phyloP scores from a whole-genome alignment of 2,113 vertebrate genomes.

The Caranx ignobilis region DNA sequence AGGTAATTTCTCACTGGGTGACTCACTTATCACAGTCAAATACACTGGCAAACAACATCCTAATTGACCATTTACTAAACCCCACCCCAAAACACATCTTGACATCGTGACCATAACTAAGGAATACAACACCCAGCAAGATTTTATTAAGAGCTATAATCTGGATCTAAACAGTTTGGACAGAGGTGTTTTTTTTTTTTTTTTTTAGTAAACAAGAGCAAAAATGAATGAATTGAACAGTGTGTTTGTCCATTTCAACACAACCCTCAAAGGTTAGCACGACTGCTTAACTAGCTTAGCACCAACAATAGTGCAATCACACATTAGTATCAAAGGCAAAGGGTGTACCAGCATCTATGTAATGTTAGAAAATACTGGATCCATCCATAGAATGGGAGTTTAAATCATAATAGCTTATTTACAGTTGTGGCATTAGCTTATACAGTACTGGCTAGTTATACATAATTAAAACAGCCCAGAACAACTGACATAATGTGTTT shows the following conservation, averaged over 20 bases:
- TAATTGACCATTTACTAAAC: not conserved
- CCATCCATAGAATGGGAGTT: too few relatives aligned
- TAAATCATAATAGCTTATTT: not conserved
- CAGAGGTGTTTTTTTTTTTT: not conserved
- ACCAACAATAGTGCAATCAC: not conserved
- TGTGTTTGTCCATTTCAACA: not conserved
- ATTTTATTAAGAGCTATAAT: not conserved
- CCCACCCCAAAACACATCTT: not conserved
- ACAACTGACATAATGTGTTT: not conserved
- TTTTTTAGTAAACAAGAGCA: not conserved
- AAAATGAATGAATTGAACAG: not conserved
- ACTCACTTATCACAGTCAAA: not conserved
- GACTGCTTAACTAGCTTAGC: not conserved
- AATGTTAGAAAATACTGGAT: not conserved
- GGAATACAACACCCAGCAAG: rapidly evolving
- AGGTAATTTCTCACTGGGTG: constrained; percentile 3
- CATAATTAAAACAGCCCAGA: not conserved
- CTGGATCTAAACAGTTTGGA: not conserved
- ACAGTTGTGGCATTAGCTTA: not conserved
- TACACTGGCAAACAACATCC: not conserved
- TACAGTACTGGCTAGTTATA: not conserved
- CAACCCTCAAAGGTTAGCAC: not conserved
- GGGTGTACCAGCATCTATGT: not conserved
- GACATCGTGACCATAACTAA: not conserved
- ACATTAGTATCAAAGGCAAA: not conserved